Conservation (phyloP, 2,797 vertebrate species). For the Lagodon rhomboides region DNA sequence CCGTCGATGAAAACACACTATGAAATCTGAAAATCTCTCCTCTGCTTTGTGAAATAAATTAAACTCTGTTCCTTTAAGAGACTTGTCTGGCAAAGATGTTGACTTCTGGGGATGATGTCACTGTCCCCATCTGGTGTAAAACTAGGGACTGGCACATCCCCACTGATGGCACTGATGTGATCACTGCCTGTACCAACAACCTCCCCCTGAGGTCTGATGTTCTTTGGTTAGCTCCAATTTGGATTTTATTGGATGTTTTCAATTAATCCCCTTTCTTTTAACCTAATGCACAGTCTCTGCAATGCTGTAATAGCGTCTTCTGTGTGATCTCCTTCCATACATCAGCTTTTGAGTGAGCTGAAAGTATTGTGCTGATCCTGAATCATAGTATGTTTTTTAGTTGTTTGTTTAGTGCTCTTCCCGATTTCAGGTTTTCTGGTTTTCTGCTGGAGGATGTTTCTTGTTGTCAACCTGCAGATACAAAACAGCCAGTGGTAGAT, state of each 20-base stretch:
- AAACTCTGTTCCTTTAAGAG: not conserved
- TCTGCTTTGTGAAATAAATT: slow-evolving; percentile 10
- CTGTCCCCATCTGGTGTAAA: slow-evolving; percentile 22
- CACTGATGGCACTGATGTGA: slow-evolving; percentile 19
- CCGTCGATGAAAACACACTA: not conserved
- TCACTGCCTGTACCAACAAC: slow-evolving; percentile 27
- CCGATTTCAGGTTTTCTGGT: not conserved
- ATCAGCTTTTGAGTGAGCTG: slow-evolving; percentile 7
- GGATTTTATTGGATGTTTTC: slow-evolving; percentile 30
- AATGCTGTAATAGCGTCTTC: slow-evolving; percentile 3
- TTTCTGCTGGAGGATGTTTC: not conserved
- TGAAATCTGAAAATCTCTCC: not conserved
- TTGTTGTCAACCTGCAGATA: slow-evolving; percentile 8
- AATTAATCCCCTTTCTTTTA: slow-evolving; percentile 23
- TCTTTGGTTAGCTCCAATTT: slow-evolving; percentile 25
- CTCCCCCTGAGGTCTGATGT: slow-evolving; percentile 19
- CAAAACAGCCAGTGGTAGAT: not conserved
- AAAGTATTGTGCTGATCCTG: not conserved
- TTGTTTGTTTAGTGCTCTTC: not conserved
- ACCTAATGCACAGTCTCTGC: slow-evolving; percentile 13
- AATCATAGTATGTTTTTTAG: not conserved
- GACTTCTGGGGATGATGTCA: slow-evolving; percentile 23
- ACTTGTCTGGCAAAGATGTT: not conserved
- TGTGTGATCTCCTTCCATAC: slow-evolving; percentile 13
- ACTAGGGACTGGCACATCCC: slow-evolving; percentile 8